Evolutionary conservation across 2,113 vertebrate genomes (phyloP).

Genomic region (Antechinus stuartii): DNA sequence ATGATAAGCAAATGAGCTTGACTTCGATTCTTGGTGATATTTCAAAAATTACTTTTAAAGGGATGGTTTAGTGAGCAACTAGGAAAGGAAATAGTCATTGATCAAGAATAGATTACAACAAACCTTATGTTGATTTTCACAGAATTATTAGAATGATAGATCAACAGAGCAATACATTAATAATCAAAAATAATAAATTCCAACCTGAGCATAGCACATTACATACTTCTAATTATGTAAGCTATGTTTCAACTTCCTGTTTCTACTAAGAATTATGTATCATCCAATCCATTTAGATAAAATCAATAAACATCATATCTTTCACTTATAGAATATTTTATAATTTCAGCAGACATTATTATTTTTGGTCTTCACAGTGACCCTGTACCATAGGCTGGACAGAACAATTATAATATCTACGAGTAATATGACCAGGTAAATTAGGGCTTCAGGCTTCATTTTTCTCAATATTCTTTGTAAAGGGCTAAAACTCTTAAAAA

Average conservation of each 20-base stretch:
- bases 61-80: neutral
- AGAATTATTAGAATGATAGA: neutral
- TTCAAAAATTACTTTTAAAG: neutral
- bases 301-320: neutral
- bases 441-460: neutral
- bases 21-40: neutral
- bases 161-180: no score
- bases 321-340: neutral
- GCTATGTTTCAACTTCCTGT: neutral
- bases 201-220: no score
- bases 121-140: neutral
- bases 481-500: no score
- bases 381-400: neutral
- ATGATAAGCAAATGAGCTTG: neutral
- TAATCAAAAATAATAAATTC: no score
- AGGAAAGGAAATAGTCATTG: neutral
- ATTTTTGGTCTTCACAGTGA: neutral
- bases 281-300: neutral
- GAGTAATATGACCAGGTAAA: neutral
- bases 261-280: neutral
- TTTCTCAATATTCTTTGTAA: neutral
- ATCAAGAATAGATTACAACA: neutral
- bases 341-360: neutral
- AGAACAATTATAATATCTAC: no score
- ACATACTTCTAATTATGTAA: neutral